These are phyloP conservation scores for Andrena hattorfiana DNA, from an alignment of 2,888 invertebrate species.

Conservation along the genomic window DNA sequence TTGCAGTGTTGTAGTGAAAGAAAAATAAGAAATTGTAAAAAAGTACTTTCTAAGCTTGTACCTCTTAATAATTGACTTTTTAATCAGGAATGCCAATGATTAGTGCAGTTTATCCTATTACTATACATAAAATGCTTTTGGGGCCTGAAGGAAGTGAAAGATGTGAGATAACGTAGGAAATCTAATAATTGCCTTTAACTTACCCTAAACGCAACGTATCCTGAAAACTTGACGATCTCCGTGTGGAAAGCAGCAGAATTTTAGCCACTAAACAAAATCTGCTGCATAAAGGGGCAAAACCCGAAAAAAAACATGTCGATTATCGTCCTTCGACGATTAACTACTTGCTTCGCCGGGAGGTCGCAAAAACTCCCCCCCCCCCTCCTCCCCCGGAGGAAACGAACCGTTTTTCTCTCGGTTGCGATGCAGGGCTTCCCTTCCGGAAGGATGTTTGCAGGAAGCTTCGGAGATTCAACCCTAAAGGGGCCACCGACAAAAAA, in stretches of 20 bases:
- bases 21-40: too few relatives aligned
- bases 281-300: background rate
- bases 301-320: background rate
- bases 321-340: constrained; percentile 33
- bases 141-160: too few relatives aligned
- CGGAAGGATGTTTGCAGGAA: constrained; percentile 64
- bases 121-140: too few relatives aligned
- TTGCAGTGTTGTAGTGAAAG: too few relatives aligned
- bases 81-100: too few relatives aligned
- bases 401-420: constrained; percentile 23
- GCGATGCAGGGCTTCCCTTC: constrained; percentile 27
- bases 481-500: constrained; percentile 61
- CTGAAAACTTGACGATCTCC: too few relatives aligned
- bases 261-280: background rate
- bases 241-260: background rate
- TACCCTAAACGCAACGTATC: too few relatives aligned
- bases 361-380: constrained; percentile 24
- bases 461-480: constrained; percentile 66
- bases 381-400: constrained; percentile 8
- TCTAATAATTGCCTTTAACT: too few relatives aligned
- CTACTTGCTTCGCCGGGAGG: background rate
- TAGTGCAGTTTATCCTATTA: too few relatives aligned
- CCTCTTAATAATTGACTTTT: too few relatives aligned
- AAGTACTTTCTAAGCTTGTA: too few relatives aligned
- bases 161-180: too few relatives aligned